phyloP scores from a whole-genome alignment of 1,140 invertebrate species.

The Arion vulgaris region DNA sequence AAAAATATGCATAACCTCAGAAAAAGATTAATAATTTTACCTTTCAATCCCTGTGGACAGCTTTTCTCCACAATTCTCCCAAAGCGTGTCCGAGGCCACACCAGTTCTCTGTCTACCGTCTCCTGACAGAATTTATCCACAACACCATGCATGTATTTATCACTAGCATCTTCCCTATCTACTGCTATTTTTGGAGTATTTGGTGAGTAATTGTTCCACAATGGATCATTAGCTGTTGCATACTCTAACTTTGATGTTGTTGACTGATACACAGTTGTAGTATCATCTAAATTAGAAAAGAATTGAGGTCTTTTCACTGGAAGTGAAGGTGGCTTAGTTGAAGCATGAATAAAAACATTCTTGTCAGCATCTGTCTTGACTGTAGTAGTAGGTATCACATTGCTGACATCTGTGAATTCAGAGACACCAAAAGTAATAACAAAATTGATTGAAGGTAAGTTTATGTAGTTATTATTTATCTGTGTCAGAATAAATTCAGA shows the following conservation, averaged over 20 bases:
- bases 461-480: too few relatives aligned
- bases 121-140: constrained; percentile 7
- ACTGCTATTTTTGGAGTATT: background rate
- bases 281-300: too few relatives aligned
- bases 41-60: background rate
- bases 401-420: background rate
- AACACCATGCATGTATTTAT: background rate
- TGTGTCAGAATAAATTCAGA: too few relatives aligned
- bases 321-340: background rate
- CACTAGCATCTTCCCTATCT: background rate
- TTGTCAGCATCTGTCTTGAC: background rate
- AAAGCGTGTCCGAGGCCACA: background rate
- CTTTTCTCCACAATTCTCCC: background rate
- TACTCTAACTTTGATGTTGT: background rate
- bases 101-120: background rate
- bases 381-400: background rate
- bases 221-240: background rate
- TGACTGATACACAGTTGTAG: background rate
- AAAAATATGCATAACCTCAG: too few relatives aligned
- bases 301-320: too few relatives aligned
- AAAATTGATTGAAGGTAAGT: too few relatives aligned
- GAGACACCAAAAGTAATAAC: background rate
- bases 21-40: background rate
- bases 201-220: background rate
- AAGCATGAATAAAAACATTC: background rate